Conservation (phyloP, 64 coral and sea anemone species). For the Dendronephthya gigantea region DNA sequence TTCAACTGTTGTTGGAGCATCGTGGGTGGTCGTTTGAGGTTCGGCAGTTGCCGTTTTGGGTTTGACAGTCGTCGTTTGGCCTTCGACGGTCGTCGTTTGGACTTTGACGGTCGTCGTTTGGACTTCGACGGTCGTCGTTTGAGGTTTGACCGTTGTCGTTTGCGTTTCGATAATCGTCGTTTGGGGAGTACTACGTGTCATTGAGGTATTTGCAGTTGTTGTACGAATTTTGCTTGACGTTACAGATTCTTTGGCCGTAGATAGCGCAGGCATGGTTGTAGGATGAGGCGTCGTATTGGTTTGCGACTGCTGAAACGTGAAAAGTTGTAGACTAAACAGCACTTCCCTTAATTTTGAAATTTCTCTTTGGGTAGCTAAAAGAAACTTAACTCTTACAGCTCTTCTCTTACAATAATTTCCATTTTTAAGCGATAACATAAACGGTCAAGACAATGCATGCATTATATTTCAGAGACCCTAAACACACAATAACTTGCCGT, state of each 20-base stretch:
- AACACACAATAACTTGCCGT: too few species aligned
- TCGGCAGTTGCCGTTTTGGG: background rate
- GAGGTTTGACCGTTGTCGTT: background rate
- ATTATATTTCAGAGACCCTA: too few species aligned
- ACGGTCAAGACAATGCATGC: background rate
- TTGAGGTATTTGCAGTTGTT: background rate
- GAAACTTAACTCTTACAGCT: background rate
- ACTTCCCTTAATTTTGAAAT: background rate
- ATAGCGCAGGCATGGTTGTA: background rate
- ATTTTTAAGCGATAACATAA: background rate
- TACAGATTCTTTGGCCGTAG: background rate
- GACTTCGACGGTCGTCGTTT: too few species aligned
- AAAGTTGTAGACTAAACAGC: too few species aligned
- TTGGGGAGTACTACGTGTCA: too few species aligned
- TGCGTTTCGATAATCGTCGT: too few species aligned
- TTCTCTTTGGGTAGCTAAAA: background rate
- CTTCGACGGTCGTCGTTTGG: too few species aligned
- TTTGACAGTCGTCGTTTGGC: background rate
- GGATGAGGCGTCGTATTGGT: background rate
- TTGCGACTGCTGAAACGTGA: background rate
- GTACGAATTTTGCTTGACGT: background rate
- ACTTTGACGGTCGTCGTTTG: background rate
- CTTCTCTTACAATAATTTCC: background rate
- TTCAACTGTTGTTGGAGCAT: background rate
- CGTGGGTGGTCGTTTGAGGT: background rate